Evolutionary conservation across 2,888 invertebrate genomes (phyloP), one percentile per base, ranked within the genome.

Genomic region (Caenorhabditis sp.): DNA sequence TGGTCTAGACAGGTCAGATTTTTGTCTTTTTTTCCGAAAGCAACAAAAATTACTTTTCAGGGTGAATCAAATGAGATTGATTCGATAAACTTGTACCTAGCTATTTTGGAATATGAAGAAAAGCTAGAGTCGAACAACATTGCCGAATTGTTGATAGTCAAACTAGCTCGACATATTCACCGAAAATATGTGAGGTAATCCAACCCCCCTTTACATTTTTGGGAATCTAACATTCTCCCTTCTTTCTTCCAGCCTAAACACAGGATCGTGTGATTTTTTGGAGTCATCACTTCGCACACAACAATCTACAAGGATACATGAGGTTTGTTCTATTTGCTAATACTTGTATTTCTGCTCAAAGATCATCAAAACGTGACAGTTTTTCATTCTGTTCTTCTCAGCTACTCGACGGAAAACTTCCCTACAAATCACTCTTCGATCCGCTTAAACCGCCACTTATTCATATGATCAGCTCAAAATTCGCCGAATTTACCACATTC

Each of bases 331-430:
- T 23, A 49, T 60, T 21, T 43, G 36, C 54, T 24, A 66, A 55
- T 49, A 27, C 54, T 55, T 60, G 24, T 27, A 10, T 5, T 55
- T 37, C 23, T 17, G 43, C 14, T 43, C 43, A 43, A 17, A 43
- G 43, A 43, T 17, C 14, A 43, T 43, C 10, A 6, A 10, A 31
- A 31, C 31, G 31, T 31, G 31, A 31, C 31, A 6, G 31, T 31
- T 66, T 19, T 50, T 24, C n/a, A n/a, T n/a, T n/a, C n/a, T n/a
- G n/a, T n/a, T n/a, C 61, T 36, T 59, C 59, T 10, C 43, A 72
- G 72, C 59, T 68, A 14, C 65, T 73, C 21, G 66, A 73, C 54
- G 73, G 73, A 23, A 68, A 69, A 73, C 51, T 65, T 6, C 73
- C 73, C 5, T 73, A 73, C 24, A 21, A 53, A 4, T 65, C 65